These are phyloP conservation scores for Acomys russatus DNA, from an alignment of 2,797 vertebrate genomes.

Conservation along the genomic window DNA sequence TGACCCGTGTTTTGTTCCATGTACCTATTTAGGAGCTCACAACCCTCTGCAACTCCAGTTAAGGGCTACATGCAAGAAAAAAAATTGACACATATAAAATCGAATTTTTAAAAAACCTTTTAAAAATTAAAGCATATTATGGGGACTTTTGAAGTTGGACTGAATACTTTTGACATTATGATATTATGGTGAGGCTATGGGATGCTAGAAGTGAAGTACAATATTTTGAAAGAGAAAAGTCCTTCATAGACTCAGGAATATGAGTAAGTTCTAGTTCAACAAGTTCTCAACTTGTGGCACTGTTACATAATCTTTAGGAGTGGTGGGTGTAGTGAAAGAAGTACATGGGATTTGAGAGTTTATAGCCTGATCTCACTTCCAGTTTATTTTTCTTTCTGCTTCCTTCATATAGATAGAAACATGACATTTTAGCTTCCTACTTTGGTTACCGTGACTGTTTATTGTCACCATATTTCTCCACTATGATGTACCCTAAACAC, in stretches of 20 bases:
- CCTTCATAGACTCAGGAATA: background rate
- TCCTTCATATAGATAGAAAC: background rate
- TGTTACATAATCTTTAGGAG: background rate
- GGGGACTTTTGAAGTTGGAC: background rate
- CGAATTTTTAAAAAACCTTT: background rate
- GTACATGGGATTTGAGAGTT: background rate
- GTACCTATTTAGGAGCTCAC: background rate
- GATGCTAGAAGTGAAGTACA: background rate
- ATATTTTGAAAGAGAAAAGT: background rate
- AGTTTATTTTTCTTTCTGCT: background rate
- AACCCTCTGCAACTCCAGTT: background rate
- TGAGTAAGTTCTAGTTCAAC: background rate
- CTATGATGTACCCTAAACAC: background rate
- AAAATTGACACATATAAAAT: background rate
- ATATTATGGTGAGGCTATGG: background rate
- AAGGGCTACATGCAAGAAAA: background rate
- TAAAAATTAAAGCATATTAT: background rate
- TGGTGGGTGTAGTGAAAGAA: background rate
- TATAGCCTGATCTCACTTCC: background rate
- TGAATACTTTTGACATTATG: background rate
- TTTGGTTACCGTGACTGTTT: background rate
- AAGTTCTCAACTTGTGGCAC: background rate
- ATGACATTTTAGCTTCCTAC: background rate
- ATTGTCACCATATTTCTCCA: background rate
- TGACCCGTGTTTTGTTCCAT: background rate